Conservation (phyloP, 2,888 invertebrate species). For the Sphaeridia pumilis region DNA sequence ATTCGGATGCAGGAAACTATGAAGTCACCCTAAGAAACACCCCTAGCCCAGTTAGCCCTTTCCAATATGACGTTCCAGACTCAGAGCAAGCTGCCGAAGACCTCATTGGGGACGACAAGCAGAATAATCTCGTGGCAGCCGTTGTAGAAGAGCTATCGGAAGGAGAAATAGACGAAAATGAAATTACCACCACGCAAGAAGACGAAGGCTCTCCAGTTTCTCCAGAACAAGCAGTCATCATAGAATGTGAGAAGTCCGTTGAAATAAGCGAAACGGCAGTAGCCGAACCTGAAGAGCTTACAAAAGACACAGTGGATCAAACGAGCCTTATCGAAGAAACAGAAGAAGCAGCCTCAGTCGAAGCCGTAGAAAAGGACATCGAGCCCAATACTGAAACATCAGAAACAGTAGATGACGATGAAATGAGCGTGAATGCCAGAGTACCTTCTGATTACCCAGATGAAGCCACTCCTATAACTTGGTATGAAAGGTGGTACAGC, state of each 20-base stretch:
- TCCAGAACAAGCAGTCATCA: too few species aligned
- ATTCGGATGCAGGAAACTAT: neutral
- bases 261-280: neutral
- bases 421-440: too few species aligned
- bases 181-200: neutral
- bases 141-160: neutral
- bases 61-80: neutral
- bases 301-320: too few species aligned
- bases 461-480: slow-evolving; percentile 32
- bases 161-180: neutral
- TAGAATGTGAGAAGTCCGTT: too few species aligned
- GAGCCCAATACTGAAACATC: neutral
- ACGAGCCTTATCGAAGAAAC: neutral
- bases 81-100: neutral
- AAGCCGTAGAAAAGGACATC: neutral
- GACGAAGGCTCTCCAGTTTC: neutral
- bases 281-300: neutral
- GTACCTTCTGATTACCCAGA: slow-evolving; percentile 12
- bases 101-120: neutral
- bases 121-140: neutral
- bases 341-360: neutral
- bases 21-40: neutral
- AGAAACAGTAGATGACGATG: neutral
- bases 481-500: slow-evolving; percentile 37
- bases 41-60: neutral